Evolutionary conservation across 2,113 vertebrate genomes (phyloP).

Genomic region (Maccullochella peelii): DNA sequence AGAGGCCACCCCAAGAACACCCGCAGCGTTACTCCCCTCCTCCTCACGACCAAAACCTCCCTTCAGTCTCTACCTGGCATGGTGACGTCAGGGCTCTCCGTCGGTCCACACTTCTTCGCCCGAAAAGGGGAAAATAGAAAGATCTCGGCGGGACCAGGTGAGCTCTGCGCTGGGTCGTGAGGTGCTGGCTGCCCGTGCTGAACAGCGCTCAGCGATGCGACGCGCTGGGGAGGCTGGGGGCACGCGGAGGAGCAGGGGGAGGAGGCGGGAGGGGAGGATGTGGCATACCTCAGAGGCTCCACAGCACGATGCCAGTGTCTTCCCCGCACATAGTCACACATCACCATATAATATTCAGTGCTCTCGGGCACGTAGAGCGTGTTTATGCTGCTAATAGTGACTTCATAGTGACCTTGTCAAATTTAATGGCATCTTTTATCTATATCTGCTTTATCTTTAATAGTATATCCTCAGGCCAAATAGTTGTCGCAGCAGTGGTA

Average conservation of each 20-base stretch:
- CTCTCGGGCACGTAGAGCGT: not conserved
- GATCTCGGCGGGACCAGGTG: conserved; percentile 53
- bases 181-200: conserved; percentile 49
- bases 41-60: conserved; percentile 54
- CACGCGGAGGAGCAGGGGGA: not conserved
- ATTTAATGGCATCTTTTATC: conserved; percentile 12
- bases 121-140: not conserved
- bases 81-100: conserved; percentile 58
- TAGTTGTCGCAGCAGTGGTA: not conserved
- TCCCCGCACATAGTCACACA: conserved; percentile 53
- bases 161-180: conserved; percentile 61
- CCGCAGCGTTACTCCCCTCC: conserved; percentile 60
- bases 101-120: conserved; percentile 35
- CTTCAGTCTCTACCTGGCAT: conserved; percentile 74
- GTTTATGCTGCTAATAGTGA: conserved; percentile 12
- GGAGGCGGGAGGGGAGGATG: conserved; percentile 22
- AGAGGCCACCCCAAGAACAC: conserved; percentile 65
- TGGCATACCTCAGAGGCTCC: conserved; percentile 54
- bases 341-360: conserved; percentile 52
- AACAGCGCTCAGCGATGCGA: conserved; percentile 62
- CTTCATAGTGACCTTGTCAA: conserved; percentile 45
- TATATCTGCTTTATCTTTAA: conserved; percentile 19
- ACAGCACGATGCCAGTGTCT: conserved; percentile 41
- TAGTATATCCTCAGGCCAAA: not conserved
- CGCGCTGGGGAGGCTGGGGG: conserved; percentile 65